Conservation (phyloP, 2,113 vertebrate species). For the Epinephelus fuscoguttatus region DNA sequence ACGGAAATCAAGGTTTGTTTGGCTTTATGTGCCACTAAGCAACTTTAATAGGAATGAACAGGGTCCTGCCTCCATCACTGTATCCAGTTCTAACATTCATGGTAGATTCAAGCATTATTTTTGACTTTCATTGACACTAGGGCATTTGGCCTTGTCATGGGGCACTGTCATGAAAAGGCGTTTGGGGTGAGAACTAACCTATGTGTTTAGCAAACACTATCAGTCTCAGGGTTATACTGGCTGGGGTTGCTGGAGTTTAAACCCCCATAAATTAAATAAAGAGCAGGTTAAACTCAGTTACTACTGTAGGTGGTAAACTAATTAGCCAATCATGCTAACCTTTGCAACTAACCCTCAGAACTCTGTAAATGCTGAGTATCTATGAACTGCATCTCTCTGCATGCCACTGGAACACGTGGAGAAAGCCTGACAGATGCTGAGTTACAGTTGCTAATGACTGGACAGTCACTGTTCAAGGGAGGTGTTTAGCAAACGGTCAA, state of each 20-base stretch:
- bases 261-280: not conserved
- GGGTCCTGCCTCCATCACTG: too few relatives aligned
- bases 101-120: too few relatives aligned
- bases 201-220: not conserved
- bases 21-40: too few relatives aligned
- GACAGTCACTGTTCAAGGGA: not conserved
- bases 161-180: not conserved
- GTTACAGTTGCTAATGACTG: not conserved
- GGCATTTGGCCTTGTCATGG: too few relatives aligned
- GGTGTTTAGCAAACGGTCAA: not conserved
- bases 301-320: not conserved
- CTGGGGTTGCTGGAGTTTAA: not conserved
- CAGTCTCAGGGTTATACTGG: not conserved
- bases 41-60: too few relatives aligned
- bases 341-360: not conserved
- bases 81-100: too few relatives aligned
- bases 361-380: not conserved
- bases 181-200: not conserved
- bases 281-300: not conserved
- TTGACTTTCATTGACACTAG: too few relatives aligned
- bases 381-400: not conserved
- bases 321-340: not conserved
- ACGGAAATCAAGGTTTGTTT: too few relatives aligned
- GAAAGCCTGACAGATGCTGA: not conserved
- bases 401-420: not conserved